Evolutionary conservation across 2,888 invertebrate genomes (phyloP), one percentile per base, ranked within the genome.

Genomic region (Apamea anceps): DNA sequence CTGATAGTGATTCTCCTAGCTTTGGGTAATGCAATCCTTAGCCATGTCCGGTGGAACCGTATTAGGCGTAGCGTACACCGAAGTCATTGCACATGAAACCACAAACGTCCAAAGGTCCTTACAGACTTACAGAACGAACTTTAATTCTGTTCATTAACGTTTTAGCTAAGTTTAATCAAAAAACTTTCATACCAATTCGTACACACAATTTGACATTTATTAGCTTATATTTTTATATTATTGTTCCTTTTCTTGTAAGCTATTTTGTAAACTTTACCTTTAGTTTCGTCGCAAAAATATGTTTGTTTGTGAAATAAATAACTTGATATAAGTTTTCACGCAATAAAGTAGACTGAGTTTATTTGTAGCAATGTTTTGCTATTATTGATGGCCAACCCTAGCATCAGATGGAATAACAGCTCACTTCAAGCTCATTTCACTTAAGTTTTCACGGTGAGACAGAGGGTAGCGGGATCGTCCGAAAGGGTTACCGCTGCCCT

Each of bases 21-120:
- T 51, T 54, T 48, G 62, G 45, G 71, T 81, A 81, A 81, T 66
- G 67, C 70, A 73, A 87, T 81, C 67, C 60, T 42, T 74, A 32
- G 28, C n/a, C 72, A 71, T 70, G 74, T 80, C 78, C 88, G 77
- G 54, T 57, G 21, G n/a, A 48, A 28, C 70, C 60, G 8, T 68
- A 42, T 79, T 73, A 85, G 65, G 77, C 62, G 15, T 32, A 32
- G 67, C n/a, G 66, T 70, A 76, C 79, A 85, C 48, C 37, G 7
- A 51, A 70, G 68, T 15, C 65, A 51, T 72, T 70, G 60, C 57
- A 37, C 57, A 63, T 42, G 13, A 54, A 79, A 85, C 85, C 85
- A 42, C 79, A 81, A 54, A 12, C 63, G 21, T 65, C 48, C 37
- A 70, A 84, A 48, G 77, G 63, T 25, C 62, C 77, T 3, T 77